Percentiles rank a stretch among this genome's conserved stretches.
Conservation (phyloP, 2,888 invertebrate species). For the Coenonympha arcania region DNA sequence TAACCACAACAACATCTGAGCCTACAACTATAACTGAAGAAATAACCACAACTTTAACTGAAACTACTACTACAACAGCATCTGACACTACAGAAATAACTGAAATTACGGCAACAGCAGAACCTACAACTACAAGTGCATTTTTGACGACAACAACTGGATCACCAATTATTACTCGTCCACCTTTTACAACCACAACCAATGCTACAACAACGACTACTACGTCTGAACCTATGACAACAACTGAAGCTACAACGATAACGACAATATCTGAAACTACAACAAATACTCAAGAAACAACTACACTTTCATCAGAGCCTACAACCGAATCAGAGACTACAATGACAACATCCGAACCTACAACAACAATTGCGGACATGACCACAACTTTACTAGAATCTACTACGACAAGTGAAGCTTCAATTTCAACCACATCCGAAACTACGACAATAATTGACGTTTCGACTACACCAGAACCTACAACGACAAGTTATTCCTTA, state of each 20-base stretch:
- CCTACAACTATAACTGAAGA: slow-evolving; percentile 4
- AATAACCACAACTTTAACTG: not conserved
- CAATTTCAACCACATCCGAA: not conserved
- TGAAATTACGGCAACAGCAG: not conserved
- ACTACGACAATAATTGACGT: slow-evolving; percentile 5
- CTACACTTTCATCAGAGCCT: slow-evolving; percentile 1
- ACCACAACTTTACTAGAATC: slow-evolving; percentile 5
- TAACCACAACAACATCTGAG: slow-evolving; percentile 8
- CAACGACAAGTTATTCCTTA: too few relatives aligned
- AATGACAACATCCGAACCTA: slow-evolving; percentile 5
- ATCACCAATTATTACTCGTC: not conserved
- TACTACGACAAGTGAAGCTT: slow-evolving; percentile 7
- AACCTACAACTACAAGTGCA: slow-evolving; percentile 1
- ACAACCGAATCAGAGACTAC: slow-evolving; percentile 9
- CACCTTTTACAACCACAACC: slow-evolving; percentile 1
- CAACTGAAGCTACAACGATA: slow-evolving; percentile 7
- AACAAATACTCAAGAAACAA: slow-evolving; percentile 3
- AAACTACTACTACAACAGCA: slow-evolving; percentile 7
- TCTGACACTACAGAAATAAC: slow-evolving; percentile 10
- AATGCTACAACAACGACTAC: not conserved
- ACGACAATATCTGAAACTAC: slow-evolving; percentile 3
- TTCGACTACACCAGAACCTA: not conserved
- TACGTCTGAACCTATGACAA: slow-evolving; percentile 2
- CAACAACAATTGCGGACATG: too few relatives aligned
- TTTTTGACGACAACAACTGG: not conserved